Conservation (phyloP, 2,113 vertebrate species). For the Plecturocebus donacophilus region DNA sequence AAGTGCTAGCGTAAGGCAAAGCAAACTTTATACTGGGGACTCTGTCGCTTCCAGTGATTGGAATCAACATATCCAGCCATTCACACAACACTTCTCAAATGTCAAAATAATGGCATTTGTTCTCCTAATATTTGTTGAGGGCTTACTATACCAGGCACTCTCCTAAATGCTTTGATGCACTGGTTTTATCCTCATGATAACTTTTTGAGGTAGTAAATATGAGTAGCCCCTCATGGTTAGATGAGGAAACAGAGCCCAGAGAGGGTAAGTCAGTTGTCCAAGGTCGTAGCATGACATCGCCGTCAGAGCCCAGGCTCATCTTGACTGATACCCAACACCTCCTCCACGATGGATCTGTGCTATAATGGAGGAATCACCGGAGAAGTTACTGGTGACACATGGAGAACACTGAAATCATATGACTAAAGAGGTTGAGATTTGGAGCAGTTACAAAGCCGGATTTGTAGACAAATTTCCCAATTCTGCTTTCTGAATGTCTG, state of each 20-base stretch:
- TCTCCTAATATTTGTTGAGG: not conserved
- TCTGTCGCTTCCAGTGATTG: not conserved
- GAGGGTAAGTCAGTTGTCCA: not conserved
- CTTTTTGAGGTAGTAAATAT: not conserved
- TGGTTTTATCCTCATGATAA: slow-evolving; percentile 9
- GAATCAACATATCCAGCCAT: not conserved
- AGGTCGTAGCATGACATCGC: not conserved
- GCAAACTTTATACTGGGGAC: slow-evolving; percentile 18
- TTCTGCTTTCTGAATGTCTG: not conserved
- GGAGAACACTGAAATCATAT: not conserved
- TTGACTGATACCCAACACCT: not conserved
- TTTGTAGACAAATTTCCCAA: not conserved
- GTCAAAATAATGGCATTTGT: not conserved
- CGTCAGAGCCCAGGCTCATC: not conserved
- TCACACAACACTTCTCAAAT: not conserved
- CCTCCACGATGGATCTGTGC: not conserved
- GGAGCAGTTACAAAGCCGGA: not conserved
- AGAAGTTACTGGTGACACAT: not conserved
- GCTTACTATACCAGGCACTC: not conserved
- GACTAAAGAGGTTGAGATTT: not conserved
- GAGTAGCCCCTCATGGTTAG: not conserved
- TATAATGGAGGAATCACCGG: not conserved
- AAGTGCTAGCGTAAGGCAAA: slow-evolving; percentile 28
- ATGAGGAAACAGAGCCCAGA: not conserved
- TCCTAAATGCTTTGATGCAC: not conserved